Base-by-base conservation (phyloP, 2,113 vertebrate species). In the Lepus europaeus region DNA sequence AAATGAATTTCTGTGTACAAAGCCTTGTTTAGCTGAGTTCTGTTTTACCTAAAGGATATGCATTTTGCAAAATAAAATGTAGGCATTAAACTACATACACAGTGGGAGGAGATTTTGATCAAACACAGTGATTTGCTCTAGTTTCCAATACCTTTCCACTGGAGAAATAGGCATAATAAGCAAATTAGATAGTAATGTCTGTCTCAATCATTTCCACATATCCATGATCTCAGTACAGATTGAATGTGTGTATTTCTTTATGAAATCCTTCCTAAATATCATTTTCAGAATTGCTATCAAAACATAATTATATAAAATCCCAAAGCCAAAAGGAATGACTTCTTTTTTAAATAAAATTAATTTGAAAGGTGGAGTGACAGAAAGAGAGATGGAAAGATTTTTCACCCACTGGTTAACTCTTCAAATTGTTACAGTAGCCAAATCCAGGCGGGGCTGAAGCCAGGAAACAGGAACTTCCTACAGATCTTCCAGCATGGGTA, bases 11-110 rank as follows among this genome's bases (percentile, higher is more conserved):
- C 33, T 89, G 49, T 6, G 10, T 78, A 63, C 16, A 31, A 82
- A 92, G 77, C 16, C 16, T 66, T 36, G 2, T 33, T 90, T 87
- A 22, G 81, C 69, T 93, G 9, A 72, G 63, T 95, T 81, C 70
- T 72, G 84, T 72, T 93, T 49, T 45, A 80, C 14, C 33, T 89
- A 81, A 70, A 86, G 23, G 66, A 19, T 14, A 36, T 31, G 1
- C 79, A 51, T 82, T 29, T 56, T 72, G 33, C 20, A 91, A 22
- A 86, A 93, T 64, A 49, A 89, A 79, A 95, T 87, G 84, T 92
- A 81, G 56, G 64, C 68, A 92, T 95, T 36, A 64, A 61, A 70
- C 93, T 45, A 56, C 39, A 59, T 23, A 51, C 10, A 33, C 4
- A 63, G 9, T 53, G 45, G 51, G 49, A 76, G 51, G 49, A 76